Base-by-base conservation (phyloP, 1,140 invertebrate genomes). In the Zaprionus ornatus region DNA sequence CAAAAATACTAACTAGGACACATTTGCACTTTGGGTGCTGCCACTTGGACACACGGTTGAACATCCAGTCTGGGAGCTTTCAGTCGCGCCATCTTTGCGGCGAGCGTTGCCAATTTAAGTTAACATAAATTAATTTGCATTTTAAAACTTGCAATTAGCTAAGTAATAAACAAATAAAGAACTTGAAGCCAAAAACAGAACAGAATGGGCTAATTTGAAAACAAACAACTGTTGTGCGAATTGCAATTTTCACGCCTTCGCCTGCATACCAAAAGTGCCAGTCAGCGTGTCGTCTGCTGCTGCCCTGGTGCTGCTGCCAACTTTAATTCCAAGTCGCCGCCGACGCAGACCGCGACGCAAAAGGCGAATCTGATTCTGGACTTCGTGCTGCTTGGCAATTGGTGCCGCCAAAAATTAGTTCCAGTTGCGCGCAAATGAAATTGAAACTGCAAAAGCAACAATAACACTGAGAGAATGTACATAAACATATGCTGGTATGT, bases 171-270 rank as follows among this genome's bases (percentile, higher is more conserved):
- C 9, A 50, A 69, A 52, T 35, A 15, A 27, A 62, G n/a, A 60
- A 29, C 19, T 62, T 42, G 37, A 29, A 65, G 32, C 12, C 15
- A 12, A 29, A 25, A 42, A 61, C 48, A 62, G 27, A 27, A 32
- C n/a, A 61, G 57, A 32, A 35, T 19, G 52, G 42, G n/a, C 19
- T 23, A 15, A 48, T 56, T 74, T 50, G 45, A 69, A 82, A 82
- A 63, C 75, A 69, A 73, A 70, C 61, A 78, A 61, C 10, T 74
- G 72, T 60, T 56, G 56, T 86, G 62, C 57, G 67, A 80, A 86
- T 87, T 52, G 85, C 70, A 78, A 87, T 87, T 80, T 87, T 55
- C 62, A 72, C 62, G 54, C 57, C 52, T 57, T 63, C 55, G 61
- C 56, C 74, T 72, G 61, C 74, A 76, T 76, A 48, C 69, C 74